Percentiles rank a stretch among this genome's conserved stretches.
Conservation (phyloP, 2,797 vertebrate species). For the Channa striata region DNA sequence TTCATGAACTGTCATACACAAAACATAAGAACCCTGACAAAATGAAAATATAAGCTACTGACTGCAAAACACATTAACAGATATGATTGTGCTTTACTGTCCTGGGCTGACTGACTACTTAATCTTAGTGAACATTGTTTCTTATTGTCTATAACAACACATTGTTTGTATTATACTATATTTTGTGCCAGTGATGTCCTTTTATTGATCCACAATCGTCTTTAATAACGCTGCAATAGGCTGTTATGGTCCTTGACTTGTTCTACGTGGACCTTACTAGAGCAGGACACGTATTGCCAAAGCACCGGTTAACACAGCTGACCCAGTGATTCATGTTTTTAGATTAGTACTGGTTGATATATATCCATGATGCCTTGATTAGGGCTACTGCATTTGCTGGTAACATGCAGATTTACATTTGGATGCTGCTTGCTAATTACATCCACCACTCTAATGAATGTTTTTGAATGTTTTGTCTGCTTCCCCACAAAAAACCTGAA, state of each 20-base stretch:
- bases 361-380: no score
- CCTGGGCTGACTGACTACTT: conserved; percentile 43
- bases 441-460: not conserved
- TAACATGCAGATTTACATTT: not conserved
- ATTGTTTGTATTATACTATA: conserved; percentile 21
- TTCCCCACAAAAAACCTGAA: no score
- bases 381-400: conserved; percentile 9
- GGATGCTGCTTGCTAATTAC: no score
- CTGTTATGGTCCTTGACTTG: not conserved
- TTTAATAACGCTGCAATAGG: conserved; percentile 21
- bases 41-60: not conserved
- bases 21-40: conserved; percentile 12
- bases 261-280: conserved; percentile 13
- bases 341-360: conserved; percentile 16
- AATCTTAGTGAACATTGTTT: conserved; percentile 39
- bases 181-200: conserved; percentile 4
- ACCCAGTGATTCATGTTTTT: conserved; percentile 7
- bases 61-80: conserved; percentile 19
- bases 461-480: not conserved
- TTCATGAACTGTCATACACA: conserved; percentile 5
- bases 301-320: conserved; percentile 19
- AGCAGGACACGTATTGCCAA: conserved; percentile 2
- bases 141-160: conserved; percentile 26
- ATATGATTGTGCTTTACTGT: conserved; percentile 21
- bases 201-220: not conserved